phyloP scores from a whole-genome alignment of 2,888 invertebrate species.

The Dynastes maya region DNA sequence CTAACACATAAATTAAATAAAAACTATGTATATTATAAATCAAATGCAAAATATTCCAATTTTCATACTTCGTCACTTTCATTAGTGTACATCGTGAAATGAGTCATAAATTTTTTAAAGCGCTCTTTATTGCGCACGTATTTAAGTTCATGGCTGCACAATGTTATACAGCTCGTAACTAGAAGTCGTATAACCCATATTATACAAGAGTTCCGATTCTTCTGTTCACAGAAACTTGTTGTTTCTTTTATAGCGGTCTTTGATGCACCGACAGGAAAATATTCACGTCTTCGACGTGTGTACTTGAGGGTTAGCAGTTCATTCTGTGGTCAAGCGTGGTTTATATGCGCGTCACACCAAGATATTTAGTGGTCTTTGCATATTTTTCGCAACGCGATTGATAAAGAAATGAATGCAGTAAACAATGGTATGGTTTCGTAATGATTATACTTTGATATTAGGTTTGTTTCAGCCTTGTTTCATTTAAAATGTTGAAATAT shows the following conservation, averaged over 20 bases:
- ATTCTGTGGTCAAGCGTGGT: not conserved
- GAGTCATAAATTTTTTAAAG: not conserved
- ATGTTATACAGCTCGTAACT: conserved; percentile 29
- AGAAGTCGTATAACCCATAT: conserved; percentile 36
- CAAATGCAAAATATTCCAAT: too few species aligned
- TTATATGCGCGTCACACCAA: too few species aligned
- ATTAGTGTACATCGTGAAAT: not conserved
- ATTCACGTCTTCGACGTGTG: not conserved
- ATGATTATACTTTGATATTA: too few species aligned
- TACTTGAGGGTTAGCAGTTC: conserved; percentile 23
- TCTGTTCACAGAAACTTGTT: conserved; percentile 29
- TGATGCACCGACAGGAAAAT: conserved; percentile 21
- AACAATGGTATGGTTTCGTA: too few species aligned
- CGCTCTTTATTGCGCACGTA: conserved; percentile 2
- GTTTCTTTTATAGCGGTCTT: conserved; percentile 36
- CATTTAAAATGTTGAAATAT: too few species aligned
- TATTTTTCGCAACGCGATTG: too few species aligned
- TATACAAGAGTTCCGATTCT: conserved; percentile 24
- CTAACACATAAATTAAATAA: too few species aligned
- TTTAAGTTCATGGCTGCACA: conserved; percentile 13
- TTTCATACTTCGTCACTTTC: not conserved
- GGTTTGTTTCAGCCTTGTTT: too few species aligned
- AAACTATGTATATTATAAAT: too few species aligned
- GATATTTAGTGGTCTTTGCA: too few species aligned
- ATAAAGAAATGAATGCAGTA: too few species aligned